Percentiles rank a stretch among this genome's conserved stretches.
Conservation (phyloP, 2,797 vertebrate genomes). For the Anguilla marmorata region DNA sequence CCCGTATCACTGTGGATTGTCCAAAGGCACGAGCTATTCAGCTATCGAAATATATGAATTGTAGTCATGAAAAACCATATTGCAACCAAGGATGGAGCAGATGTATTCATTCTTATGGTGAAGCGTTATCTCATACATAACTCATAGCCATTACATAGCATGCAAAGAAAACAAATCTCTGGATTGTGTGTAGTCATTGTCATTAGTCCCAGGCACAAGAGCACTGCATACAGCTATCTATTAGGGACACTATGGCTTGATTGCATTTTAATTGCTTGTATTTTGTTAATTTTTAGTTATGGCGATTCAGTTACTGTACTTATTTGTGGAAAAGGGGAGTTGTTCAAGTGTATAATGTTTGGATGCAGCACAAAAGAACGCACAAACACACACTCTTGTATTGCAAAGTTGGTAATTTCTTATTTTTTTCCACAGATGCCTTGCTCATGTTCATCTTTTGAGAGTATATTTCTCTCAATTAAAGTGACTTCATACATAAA, state of each 20-base stretch:
- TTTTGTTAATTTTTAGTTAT: too few species aligned
- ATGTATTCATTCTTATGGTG: background rate
- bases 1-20: background rate
- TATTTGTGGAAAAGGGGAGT: too few species aligned
- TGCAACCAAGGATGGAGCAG: background rate
- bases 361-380: too few species aligned
- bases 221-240: background rate
- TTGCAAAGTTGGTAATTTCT: too few species aligned
- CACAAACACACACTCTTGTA: too few species aligned
- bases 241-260: too few species aligned
- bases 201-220: background rate
- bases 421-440: too few species aligned
- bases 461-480: background rate
- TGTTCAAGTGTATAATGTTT: too few species aligned
- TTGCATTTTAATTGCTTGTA: too few species aligned
- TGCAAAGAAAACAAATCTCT: background rate
- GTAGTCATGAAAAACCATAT: background rate
- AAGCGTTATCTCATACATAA: background rate
- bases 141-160: background rate
- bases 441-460: background rate
- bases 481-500: constrained; percentile 28
- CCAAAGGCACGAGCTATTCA: background rate
- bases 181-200: background rate
- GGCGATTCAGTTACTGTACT: too few species aligned
- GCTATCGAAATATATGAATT: background rate